Base-by-base conservation (phyloP, 2,888 invertebrate species). In the Drosophila macrothrix region DNA sequence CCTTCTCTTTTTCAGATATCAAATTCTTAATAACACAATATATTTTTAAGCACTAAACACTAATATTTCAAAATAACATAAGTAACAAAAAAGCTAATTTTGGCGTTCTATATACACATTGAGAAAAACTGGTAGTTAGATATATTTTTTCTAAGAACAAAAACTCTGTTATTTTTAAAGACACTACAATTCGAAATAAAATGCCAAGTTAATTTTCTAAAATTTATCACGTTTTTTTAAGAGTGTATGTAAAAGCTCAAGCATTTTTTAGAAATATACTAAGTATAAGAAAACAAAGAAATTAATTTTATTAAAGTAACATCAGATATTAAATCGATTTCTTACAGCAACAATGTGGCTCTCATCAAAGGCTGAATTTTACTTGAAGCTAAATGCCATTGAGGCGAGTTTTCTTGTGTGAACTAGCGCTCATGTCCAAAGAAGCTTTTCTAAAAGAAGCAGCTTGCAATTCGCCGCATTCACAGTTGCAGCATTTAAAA, bases 401-500 rank as follows among this genome's bases (percentile, higher is more conserved):
- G 43, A 39, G 10, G 19, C 22, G 16, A 54, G 22, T 50, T 35
- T n/a, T 37, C 37, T 25, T 25, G 28, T 35, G 29, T 65, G 22
- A 60, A 25, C 14, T 25, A 14, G 3, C 19, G 7, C 22, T 25
- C 9, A 19, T 29, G 43, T n/a, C 19, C 41, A 35, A 43, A 41
- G 22, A n/a, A 52, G 39, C 9, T 10, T 49, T 43, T 22, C 41
- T 22, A 10, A 5, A 43, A 43, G 22, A 22, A 25, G 7, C 22
- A 25, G 46, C 16, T 46, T 25, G 16, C 7, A 16, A 46, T 16
- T 28, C 50, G 33, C 55, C 41, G 60, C 28, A 50, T 33, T 19
- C 37, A 16, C 37, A 64, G 53, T 53, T 41, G 7, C 33, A 39
- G 14, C 37, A 63, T 67, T 73, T 56, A 55, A 62, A 54, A 28